Evolutionary conservation across 2,888 invertebrate species (phyloP), one percentile per base, ranked within the genome.

Genomic region (Dryobotodes eremita): DNA sequence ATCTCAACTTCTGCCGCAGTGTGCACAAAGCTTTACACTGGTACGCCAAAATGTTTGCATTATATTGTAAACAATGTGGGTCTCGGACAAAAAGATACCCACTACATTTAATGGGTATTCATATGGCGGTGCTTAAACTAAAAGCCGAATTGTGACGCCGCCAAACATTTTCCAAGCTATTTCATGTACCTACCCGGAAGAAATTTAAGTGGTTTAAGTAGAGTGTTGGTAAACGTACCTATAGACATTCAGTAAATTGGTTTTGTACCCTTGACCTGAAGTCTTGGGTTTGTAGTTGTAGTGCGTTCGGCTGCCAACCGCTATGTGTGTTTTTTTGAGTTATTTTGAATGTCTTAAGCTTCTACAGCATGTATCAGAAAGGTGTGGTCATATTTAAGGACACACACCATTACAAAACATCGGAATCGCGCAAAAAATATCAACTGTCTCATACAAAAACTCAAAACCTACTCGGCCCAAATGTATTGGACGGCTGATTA

Each of bases 41-140:
- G 73, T 85, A 90, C 36, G 61, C 76, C 77, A 92, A 93, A 92
- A 91, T 90, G 89, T 88, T 36, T 88, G 89, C 90, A 91, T 92
- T 91, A 92, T 92, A 90, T 89, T 84, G 88, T 90, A 91, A 90
- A 91, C 92, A 93, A 92, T 90, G 90, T 90, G 72, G 79, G 78
- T 85, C 82, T 83, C 84, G 88, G 89, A 92, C 92, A 92, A 93
- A 94, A 94, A 94, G 92, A 91, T 87, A 88, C 87, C 78, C 77
- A 87, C 92, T 90, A 90, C 89, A 89, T 88, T 92, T 94, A 94
- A 94, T 94, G 92, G 89, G 88, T 80, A 84, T 89, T 89, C 91
- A 90, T 93, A 92, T 91, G 90, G 88, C 87, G 91, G 92, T 92
- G 87, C 92, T 94, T 92, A 90, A 90, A 90, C 90, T 91, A 91